A percentile compares a stretch with the other conserved stretches of the same genome.
Conservation (phyloP, 2,113 vertebrate species). For the Poecile atricapillus region DNA sequence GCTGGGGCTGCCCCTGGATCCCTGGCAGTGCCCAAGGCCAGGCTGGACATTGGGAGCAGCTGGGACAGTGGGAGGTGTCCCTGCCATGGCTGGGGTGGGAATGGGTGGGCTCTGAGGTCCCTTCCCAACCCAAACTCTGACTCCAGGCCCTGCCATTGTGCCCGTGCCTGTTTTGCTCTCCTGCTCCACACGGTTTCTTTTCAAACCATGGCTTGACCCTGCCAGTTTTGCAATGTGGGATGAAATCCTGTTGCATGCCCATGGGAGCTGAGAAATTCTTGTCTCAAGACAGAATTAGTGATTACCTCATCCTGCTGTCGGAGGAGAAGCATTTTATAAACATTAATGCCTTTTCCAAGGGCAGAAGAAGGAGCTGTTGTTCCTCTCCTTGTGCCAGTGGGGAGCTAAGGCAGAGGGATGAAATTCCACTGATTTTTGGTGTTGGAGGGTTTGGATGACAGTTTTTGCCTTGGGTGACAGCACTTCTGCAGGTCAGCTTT, state of each 20-base stretch:
- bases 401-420: background rate
- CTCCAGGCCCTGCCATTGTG: background rate
- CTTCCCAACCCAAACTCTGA: background rate
- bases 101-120: fast-evolving
- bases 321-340: background rate
- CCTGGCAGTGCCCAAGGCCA: background rate
- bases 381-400: background rate
- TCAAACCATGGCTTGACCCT: background rate
- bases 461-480: background rate
- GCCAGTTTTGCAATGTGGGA: background rate
- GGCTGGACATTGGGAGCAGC: background rate
- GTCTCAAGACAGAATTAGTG: background rate
- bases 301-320: background rate
- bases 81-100: background rate
- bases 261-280: background rate
- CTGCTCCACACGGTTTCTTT: background rate
- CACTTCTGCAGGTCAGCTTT: background rate
- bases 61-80: background rate
- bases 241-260: background rate
- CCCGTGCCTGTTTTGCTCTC: background rate
- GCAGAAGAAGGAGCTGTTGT: background rate
- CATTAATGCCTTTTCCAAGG: background rate
- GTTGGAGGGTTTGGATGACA: background rate
- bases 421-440: background rate
- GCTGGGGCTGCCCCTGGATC: background rate